Conservation (phyloP, 2,888 invertebrate species). For the Chrysolina haemoptera region DNA sequence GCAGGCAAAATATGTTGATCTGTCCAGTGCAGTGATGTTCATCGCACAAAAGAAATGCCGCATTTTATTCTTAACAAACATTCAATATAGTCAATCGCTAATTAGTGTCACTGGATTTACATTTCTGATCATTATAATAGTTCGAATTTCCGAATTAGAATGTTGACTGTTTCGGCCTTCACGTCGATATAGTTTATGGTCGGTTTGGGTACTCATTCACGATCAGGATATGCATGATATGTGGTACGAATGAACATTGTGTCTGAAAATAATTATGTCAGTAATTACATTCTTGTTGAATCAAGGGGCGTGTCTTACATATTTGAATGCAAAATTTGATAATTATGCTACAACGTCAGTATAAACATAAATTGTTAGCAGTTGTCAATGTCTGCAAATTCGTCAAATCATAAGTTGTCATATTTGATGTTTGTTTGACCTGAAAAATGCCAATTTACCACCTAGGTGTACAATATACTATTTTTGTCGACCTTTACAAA, state of each 20-base stretch:
- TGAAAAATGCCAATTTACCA: no score
- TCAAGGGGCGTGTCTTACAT: no score
- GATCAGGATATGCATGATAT: conserved; percentile 6
- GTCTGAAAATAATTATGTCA: not conserved
- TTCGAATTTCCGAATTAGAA: conserved; percentile 4
- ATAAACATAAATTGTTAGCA: no score
- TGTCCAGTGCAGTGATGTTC: conserved; percentile 30
- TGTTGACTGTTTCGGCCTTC: conserved; percentile 16
- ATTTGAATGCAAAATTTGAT: no score
- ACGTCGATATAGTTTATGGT: conserved; percentile 1
- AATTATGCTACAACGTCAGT: no score
- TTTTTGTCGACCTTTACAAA: no score
- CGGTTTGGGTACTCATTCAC: not conserved
- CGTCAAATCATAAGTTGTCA: no score
- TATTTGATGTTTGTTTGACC: no score
- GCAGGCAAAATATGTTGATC: conserved; percentile 36
- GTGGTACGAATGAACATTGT: not conserved
- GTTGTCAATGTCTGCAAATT: no score
- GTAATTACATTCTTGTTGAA: not conserved
- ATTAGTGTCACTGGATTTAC: conserved; percentile 21
- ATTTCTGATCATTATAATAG: not conserved
- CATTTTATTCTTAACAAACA: conserved; percentile 36
- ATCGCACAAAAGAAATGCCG: conserved; percentile 35
- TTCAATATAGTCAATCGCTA: conserved; percentile 24
- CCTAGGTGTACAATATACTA: no score